Evolutionary conservation across 1,140 invertebrate genomes (phyloP).

Genomic region (Cheumatopsyche charites): DNA sequence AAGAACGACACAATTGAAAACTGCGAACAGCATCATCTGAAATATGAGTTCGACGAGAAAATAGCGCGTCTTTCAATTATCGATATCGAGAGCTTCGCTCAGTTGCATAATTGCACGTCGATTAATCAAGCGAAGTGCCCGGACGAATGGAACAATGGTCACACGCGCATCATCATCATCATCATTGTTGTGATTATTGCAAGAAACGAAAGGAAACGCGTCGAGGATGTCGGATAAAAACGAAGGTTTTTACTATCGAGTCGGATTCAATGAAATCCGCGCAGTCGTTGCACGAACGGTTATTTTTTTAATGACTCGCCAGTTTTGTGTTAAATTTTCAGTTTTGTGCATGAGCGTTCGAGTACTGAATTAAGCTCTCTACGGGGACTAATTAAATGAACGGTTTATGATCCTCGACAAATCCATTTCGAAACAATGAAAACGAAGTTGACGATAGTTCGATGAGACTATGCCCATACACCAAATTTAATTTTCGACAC

Average conservation of each 20-base stretch:
- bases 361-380: too few relatives aligned
- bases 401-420: background rate
- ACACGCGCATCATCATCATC: background rate
- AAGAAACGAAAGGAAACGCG: too few relatives aligned
- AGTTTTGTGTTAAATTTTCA: too few relatives aligned
- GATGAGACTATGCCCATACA: too few relatives aligned
- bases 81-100: background rate
- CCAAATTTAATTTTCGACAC: too few relatives aligned
- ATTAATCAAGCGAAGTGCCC: conserved; percentile 4
- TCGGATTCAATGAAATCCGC: background rate
- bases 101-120: conserved; percentile 9
- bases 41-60: too few relatives aligned
- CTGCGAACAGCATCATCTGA: background rate
- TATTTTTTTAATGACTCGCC: too few relatives aligned
- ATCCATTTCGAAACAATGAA: background rate
- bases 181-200: too few relatives aligned
- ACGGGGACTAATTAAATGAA: background rate
- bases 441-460: too few relatives aligned
- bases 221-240: background rate
- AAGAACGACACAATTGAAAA: too few relatives aligned
- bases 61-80: background rate
- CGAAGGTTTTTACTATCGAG: background rate
- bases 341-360: too few relatives aligned
- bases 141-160: conserved; percentile 5
- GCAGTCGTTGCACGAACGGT: background rate